Base-by-base conservation (phyloP, 23 tunicate species). In the Halocynthia roretzi region DNA sequence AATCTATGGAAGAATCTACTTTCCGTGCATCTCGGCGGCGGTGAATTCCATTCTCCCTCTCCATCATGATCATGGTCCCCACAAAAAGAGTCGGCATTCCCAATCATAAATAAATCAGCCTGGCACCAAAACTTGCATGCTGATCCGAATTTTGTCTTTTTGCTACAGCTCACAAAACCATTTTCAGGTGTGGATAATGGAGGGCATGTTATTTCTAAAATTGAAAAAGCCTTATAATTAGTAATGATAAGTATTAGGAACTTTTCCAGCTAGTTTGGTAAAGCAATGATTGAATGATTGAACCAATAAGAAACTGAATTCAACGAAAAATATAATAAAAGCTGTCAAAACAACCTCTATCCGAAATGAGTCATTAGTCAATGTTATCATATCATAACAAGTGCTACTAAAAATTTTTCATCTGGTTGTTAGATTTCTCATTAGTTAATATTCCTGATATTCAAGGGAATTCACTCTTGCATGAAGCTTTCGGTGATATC, bases 31-130 rank as follows among this genome's bases (percentile, higher is more conserved):
- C 0, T 74, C 20, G 78, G 78, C 49, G 56, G 20, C 31, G 31
- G 50, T 18, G 78, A 17, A 56, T 54, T 74, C 78, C 78, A 74
- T 56, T 54, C 31, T 50, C 78, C 78, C 18, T 5, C 11, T 8
- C 78, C 78, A 21, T 20, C 18, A 14, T 64, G 31, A 9, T 10
- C 60, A 12, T 62, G 78, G 21, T 74, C 78, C 10, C 78, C 78
- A 6, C 78, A 74, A 54, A 50, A 74, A 8, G 56, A 22, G 64
- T 74, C 60, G 63, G 78, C 6, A 12, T 8, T 19, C 12, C 78
- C 78, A 6, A 74, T 54, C 78, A 74, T 5, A 56, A 54, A 21
- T 8, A 53, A 54, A 20, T 64, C 78, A 54, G 55, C 6, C 21
- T 74, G 17, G 31, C 78, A 74, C 62, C 60, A 54, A 48, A 74